A percentile compares a stretch with the other conserved stretches of the same genome.
phyloP scores from a whole-genome alignment of 2,888 invertebrate genomes.

The Sphinx pinastri region DNA sequence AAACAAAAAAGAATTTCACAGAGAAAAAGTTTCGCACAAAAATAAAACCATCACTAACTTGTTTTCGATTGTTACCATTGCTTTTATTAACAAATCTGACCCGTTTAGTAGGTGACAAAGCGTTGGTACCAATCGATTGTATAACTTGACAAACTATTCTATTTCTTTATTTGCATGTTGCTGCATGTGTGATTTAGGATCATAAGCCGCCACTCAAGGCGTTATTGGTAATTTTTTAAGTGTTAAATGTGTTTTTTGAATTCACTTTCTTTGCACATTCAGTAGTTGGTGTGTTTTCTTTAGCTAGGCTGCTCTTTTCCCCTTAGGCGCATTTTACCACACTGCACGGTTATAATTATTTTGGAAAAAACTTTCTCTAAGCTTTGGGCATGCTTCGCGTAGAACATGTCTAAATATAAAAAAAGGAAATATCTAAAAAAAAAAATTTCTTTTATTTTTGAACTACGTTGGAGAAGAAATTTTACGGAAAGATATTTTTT shows the following conservation, averaged over 20 bases:
- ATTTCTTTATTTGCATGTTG: slow-evolving; percentile 81
- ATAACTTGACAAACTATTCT: slow-evolving; percentile 59
- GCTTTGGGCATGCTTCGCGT: slow-evolving; percentile 82
- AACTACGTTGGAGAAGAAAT: no score
- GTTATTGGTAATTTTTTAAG: slow-evolving; percentile 78
- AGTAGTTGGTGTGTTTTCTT: slow-evolving; percentile 79
- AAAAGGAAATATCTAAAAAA: neutral
- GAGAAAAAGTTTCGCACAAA: slow-evolving; percentile 74
- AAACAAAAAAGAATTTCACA: slow-evolving; percentile 70
- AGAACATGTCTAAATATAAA: slow-evolving; percentile 61
- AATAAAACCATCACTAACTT: slow-evolving; percentile 62
- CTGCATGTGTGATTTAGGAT: slow-evolving; percentile 82
- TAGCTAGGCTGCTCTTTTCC: slow-evolving; percentile 82
- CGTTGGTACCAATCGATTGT: slow-evolving; percentile 67
- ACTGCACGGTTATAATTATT: slow-evolving; percentile 82
- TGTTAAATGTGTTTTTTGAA: slow-evolving; percentile 66
- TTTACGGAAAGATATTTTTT: neutral
- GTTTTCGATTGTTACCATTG: slow-evolving; percentile 68
- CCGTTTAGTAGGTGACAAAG: slow-evolving; percentile 39
- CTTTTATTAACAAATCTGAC: slow-evolving; percentile 41
- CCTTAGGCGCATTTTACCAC: slow-evolving; percentile 81
- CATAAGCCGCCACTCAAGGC: slow-evolving; percentile 79
- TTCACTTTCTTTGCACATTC: slow-evolving; percentile 83
- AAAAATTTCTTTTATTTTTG: slow-evolving; percentile 1
- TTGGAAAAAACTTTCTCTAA: slow-evolving; percentile 76